Evolutionary conservation across 2,113 vertebrate species (phyloP), one percentile per base, ranked within the genome.

Genomic region (Corythoichthys haematopterus): DNA sequence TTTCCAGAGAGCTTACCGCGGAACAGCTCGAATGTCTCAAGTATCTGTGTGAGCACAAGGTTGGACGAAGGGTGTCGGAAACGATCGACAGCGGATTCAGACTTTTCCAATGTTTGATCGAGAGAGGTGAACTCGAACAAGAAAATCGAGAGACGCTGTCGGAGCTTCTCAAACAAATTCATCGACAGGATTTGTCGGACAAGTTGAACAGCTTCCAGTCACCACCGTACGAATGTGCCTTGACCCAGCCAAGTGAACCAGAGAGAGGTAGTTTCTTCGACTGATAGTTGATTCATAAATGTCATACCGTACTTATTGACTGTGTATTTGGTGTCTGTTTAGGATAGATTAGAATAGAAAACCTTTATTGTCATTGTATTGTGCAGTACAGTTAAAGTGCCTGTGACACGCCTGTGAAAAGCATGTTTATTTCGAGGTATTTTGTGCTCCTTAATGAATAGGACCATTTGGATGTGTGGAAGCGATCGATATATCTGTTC

Each of bases 41-140:
- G 48, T 65, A 13, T 28, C 36, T 65, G 50, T 65, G 33, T 12
- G 0, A 4, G 6, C 5, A 12, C 9, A 40, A 40, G 15, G 10
- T 65, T 37, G 64, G 64, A 4, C 52, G 38, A n/a, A 53, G 64
- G 35, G 50, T 28, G 9, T 50, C 6, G 15, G 50, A 65, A 50
- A 53, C 9, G 64, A 52, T 65, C 48, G 16, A n/a, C 36, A 28
- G 16, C 3, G 64, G 64, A 37, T 1, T 6, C 4, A 50, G 38
- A 65, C 37, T 65, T 14, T 65, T 65, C 50, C 36, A 20, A 36
- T 52, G 9, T n/a, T 40, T 65, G 64, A 7, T 11, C 10, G 64
- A 65, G 33, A 43, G 50, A 65, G 50, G 36, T n/a, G 4, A 10
- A 35, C 64, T 65, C 1, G 8, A 9, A 2, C 64, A n/a, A 20